These are phyloP conservation scores for Reticulitermes speratus DNA, from an alignment of 1,140 invertebrate species.

Conservation along the genomic window DNA sequence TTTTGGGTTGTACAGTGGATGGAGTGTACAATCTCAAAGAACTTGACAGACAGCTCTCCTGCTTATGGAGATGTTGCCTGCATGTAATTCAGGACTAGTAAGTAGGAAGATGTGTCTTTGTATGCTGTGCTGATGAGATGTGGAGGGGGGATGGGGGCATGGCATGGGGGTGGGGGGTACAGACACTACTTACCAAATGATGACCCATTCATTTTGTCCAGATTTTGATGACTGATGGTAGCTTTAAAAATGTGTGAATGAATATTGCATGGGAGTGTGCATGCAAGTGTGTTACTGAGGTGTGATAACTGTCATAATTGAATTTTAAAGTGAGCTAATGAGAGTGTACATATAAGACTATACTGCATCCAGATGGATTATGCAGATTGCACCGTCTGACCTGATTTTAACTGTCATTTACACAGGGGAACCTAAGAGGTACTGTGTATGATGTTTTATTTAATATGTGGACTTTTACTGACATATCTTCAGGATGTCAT, in stretches of 20 bases:
- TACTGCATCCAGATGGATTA: not conserved
- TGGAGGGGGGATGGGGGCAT: not conserved
- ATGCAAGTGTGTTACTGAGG: not conserved
- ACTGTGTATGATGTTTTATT: not conserved
- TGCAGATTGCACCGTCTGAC: not conserved
- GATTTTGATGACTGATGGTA: not conserved
- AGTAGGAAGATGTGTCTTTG: not conserved
- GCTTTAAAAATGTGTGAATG: not conserved
- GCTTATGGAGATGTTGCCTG: not conserved
- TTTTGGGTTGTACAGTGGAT: not conserved
- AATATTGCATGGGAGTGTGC: not conserved
- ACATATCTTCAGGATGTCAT: not conserved
- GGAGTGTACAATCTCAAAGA: not conserved
- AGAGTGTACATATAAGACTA: not conserved
- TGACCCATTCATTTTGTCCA: not conserved
- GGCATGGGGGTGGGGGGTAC: not conserved
- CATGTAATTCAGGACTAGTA: not conserved
- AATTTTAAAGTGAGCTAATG: not conserved
- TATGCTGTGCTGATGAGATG: not conserved
- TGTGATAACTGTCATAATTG: not conserved
- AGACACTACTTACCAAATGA: not conserved
- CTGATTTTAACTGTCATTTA: conserved; percentile 4
- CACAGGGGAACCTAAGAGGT: not conserved
- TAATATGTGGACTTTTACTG: not conserved
- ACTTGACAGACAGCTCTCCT: not conserved